A percentile compares a stretch with the other conserved stretches of the same genome.
These are phyloP conservation scores for Gymnocypris eckloni DNA, from an alignment of 2,797 vertebrate genomes.

Conservation along the genomic window DNA sequence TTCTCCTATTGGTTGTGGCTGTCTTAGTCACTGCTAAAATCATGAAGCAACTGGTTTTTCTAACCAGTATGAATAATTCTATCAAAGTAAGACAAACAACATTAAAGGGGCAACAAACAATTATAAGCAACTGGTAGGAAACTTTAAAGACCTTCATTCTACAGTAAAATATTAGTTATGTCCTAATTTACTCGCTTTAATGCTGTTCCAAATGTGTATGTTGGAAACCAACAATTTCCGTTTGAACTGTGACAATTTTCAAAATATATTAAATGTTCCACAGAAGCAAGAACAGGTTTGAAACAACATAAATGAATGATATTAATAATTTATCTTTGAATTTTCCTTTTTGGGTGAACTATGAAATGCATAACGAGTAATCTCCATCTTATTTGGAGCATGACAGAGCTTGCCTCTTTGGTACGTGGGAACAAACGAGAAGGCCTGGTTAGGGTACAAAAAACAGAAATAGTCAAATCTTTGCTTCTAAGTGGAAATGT, in stretches of 20 bases:
- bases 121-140: background rate
- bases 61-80: background rate
- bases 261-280: background rate
- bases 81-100: background rate
- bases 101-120: background rate
- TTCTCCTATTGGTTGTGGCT: conserved; percentile 8
- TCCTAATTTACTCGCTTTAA: background rate
- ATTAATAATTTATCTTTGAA: background rate
- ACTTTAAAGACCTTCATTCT: background rate
- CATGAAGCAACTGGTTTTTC: background rate
- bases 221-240: background rate
- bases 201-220: background rate
- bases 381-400: background rate
- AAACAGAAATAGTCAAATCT: background rate
- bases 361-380: background rate
- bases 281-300: background rate
- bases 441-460: background rate
- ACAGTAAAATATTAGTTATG: background rate
- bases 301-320: background rate
- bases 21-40: background rate
- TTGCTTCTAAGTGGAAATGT: background rate
- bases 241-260: background rate
- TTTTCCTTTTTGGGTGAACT: background rate
- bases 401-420: background rate
- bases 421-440: background rate